Evolutionary conservation across 1,140 invertebrate species (phyloP), one percentile per base, ranked within the genome.

Genomic region (Hylaeus anthracinus): DNA sequence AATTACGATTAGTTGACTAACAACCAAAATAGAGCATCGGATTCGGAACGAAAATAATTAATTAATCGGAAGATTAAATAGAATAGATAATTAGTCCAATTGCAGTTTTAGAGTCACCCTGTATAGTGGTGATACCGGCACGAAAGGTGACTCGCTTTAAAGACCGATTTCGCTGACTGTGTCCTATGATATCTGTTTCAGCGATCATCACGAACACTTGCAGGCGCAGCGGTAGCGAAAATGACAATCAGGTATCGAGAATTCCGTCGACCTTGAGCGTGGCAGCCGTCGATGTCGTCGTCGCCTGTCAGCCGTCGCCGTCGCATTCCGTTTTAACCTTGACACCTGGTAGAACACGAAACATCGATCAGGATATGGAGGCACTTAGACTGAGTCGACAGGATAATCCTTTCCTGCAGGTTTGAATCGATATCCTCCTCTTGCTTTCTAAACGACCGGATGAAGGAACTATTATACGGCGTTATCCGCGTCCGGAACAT

Each of bases 281-380:
- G 51, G 89, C 93, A 67, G 92, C 92, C 37, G 92, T 94, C 53
- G 94, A 94, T 81, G 92, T 94, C 9, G 88, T 93, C 45, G 90
- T 94, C 51, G 88, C 92, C 45, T 93, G 93, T 84, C 93, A 93
- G 51, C 93, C 93, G 73, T 94, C 94, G 66, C 94, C 94, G 45
- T 93, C 94, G 55, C 92, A 94, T 73, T 95, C 96, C 14, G 95
- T 95, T 79, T 93, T 96, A 81, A 95, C 96, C 72, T 91, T 96
- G 82, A 97, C 96, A 83, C 96, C 96, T 60, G 96, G 96, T 60
- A 94, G 96, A 86, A 95, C 95, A 72, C 94, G 96, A 85, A 97
- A 97, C 92, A 96, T 97, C 87, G 96, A 97, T 90, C 96, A 96
- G 92, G 97, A 97, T 89, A 97, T 97, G 96, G 96, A 97, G 92